Conservation (phyloP, 2,888 invertebrate species). For the Megalurothrips usitatus region DNA sequence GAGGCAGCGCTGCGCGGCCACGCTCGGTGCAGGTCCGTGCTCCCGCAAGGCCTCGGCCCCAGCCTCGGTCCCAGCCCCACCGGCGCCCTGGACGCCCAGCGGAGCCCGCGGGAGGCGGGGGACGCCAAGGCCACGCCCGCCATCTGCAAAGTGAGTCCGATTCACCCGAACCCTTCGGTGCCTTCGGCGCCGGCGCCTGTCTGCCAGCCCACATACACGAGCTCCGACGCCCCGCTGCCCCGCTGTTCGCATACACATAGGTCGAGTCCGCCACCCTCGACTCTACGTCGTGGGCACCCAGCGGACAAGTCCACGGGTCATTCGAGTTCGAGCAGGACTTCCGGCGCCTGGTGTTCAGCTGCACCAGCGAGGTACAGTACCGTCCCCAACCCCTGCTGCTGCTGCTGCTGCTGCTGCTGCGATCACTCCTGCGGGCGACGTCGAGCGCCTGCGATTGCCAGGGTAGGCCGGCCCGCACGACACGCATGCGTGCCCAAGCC, state of each 20-base stretch:
- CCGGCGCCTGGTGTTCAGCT: neutral
- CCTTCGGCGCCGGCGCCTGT: too few relatives aligned
- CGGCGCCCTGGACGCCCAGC: neutral
- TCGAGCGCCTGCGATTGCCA: too few relatives aligned
- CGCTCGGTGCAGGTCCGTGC: neutral
- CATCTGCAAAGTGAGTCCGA: too few relatives aligned
- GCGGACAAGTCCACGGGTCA: neutral
- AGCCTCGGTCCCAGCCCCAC: neutral
- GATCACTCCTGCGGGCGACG: too few relatives aligned
- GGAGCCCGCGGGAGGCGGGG: neutral
- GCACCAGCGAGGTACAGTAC: neutral
- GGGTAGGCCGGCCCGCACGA: too few relatives aligned
- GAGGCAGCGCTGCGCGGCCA: neutral
- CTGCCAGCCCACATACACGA: too few relatives aligned
- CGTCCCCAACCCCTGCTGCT: too few relatives aligned
- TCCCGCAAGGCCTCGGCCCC: neutral
- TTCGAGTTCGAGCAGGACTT: neutral
- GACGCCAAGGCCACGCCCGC: neutral
- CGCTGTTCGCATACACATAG: too few relatives aligned
- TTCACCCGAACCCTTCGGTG: too few relatives aligned
- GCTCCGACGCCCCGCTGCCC: too few relatives aligned
- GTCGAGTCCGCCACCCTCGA: neutral
- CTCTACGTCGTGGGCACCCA: neutral
- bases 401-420: too few relatives aligned
- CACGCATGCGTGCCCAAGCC: too few relatives aligned